Evolutionary conservation across 2,797 vertebrate species (phyloP), one percentile per base, ranked within the genome.

Genomic region (Salmo trutta): DNA sequence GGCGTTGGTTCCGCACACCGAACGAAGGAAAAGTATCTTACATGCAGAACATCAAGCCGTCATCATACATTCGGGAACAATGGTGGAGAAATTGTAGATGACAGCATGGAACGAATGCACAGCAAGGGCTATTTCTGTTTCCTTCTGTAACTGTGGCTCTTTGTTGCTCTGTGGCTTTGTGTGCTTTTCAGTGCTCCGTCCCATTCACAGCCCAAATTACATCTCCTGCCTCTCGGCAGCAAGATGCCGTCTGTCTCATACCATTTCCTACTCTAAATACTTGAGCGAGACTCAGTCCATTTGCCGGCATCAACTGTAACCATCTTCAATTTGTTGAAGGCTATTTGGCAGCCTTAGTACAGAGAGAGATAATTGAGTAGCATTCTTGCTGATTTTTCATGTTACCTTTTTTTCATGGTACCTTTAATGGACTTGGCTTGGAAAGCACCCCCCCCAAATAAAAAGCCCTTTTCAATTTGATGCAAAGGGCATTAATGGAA

Each of bases 281-380:
- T 72, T 75, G 67, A 84, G 80, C 78, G 81, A 73, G 80, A 90
- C 86, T 84, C 83, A 81, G 79, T 84, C 82, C 84, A 88, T 92
- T 93, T 90, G 83, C 88, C 77, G 84, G 83, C 90, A 92, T 91
- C 88, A 88, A 86, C 41, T 84, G 71, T 75, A 76, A 83, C 81
- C 82, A 81, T 86, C 77, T 91, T 89, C 83, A 87, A 85, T 91
- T 90, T 89, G 79, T 89, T 84, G 89, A 88, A 86, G 82, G 83
- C 77, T 89, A 86, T 86, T 85, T 86, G 79, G 86, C 82, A 81
- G 81, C 79, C 67, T 81, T 80, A 29, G 24, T 69, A 72, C 71
- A 75, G 72, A 71, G 74, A 76, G 70, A 86, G 83, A 85, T 91
- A 88, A 93, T 91, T 91, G 87, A 90, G 88, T 87, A 77, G 83